These are phyloP conservation scores for Lycocerus yunnanus DNA, from an alignment of 2,888 invertebrate species.

Conservation along the genomic window DNA sequence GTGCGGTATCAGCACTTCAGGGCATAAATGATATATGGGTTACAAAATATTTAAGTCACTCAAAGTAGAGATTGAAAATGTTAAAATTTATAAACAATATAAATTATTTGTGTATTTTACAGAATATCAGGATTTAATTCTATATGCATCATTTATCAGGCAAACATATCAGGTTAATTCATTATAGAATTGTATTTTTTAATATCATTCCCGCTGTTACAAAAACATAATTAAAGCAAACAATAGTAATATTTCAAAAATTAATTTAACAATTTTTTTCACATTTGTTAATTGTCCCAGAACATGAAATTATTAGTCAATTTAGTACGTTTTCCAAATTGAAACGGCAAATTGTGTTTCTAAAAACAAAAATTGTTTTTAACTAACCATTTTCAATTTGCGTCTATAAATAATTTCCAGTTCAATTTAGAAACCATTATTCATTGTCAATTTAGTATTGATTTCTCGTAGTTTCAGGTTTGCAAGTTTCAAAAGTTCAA, in stretches of 20 bases:
- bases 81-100: neutral
- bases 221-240: too few relatives aligned
- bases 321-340: neutral
- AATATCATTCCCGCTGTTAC: too few relatives aligned
- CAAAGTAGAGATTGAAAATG: neutral
- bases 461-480: neutral
- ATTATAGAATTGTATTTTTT: too few relatives aligned
- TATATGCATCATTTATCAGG: too few relatives aligned
- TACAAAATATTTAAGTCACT: neutral
- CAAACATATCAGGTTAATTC: too few relatives aligned
- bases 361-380: neutral
- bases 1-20: neutral
- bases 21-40: neutral
- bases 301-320: neutral
- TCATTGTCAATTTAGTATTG: neutral
- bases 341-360: neutral
- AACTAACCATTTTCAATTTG: neutral
- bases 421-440: neutral
- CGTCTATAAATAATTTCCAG: neutral
- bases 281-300: too few relatives aligned
- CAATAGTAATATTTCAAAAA: too few relatives aligned
- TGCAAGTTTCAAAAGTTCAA: neutral
- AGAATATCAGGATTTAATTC: too few relatives aligned
- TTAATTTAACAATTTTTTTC: too few relatives aligned
- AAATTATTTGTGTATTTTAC: neutral